These are phyloP conservation scores for Trematocara unimaculatum DNA, from an alignment of 2,113 vertebrate species.

Conservation along the genomic window DNA sequence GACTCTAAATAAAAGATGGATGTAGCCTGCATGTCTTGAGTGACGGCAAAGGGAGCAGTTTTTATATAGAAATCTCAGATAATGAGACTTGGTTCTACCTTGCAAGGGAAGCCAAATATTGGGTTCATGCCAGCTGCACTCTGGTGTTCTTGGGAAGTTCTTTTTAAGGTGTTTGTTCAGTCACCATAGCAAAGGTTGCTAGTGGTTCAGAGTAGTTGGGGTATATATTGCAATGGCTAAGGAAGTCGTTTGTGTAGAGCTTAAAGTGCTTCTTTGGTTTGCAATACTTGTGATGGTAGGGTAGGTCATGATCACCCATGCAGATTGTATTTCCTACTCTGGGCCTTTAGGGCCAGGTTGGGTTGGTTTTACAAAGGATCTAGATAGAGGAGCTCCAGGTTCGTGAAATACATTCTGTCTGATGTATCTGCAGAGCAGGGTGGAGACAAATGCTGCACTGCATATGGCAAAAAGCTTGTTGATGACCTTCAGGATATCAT, in stretches of 20 bases:
- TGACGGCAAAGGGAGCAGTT: not conserved
- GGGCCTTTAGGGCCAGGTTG: not conserved
- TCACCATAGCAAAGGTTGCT: not conserved
- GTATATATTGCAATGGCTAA: not conserved
- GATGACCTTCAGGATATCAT: not conserved
- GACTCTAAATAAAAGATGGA: not conserved
- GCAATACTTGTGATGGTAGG: not conserved
- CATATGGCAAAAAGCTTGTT: not conserved
- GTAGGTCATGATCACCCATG: not conserved
- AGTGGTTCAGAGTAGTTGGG: not conserved
- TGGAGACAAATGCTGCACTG: not conserved
- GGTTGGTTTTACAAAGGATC: not conserved
- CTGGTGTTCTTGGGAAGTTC: not conserved
- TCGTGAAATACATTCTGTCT: not conserved
- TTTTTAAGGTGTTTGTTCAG: not conserved
- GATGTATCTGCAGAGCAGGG: not conserved
- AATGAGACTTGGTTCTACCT: not conserved
- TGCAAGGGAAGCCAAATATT: not conserved
- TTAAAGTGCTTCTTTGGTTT: not conserved
- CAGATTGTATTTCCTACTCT: not conserved
- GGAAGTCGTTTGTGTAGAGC: not conserved
- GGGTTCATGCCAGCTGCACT: not conserved
- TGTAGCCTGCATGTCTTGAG: not conserved
- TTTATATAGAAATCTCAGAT: not conserved
- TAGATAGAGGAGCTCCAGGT: not conserved